Evolutionary conservation across 2,888 invertebrate genomes (phyloP), one percentile per base, ranked within the genome.

Genomic region (Chorisops tibialis): DNA sequence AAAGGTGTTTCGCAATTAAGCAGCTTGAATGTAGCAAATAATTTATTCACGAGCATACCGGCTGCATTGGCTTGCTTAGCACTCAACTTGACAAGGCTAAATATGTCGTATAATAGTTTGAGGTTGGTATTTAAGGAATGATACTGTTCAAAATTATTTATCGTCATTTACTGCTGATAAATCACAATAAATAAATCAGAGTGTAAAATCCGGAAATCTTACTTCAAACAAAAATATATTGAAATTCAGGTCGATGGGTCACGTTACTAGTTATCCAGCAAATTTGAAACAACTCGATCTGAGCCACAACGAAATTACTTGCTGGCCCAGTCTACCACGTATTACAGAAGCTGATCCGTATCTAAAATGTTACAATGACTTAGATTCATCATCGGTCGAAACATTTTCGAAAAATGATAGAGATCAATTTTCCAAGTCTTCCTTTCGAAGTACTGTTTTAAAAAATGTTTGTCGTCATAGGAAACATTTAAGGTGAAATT

Each of bases 261-360:
- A 88, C 71, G 90, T 96, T 60, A 92, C 92, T 11, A 89, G 91
- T 58, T 96, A 94, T 76, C 97, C 98, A 0, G 86, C 88, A 41
- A 87, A 87, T 49, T 80, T 98, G 7, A 92, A 95, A 64, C 94
- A 96, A 74, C 79, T 99, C 43, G 97, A 98, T 79, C 81, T 98
- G 38, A 93, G 94, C 49, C 91, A 93, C 75, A 97, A 96, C 78
- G 88, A 89, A 76, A 91, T 96, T 68, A 87, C 87, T 0, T 88
- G 89, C 71, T 96, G 95, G 95, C 92, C 92, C 0, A 91, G 91
- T 73, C 77, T 92, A 67, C 91, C 91, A 0, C 87, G 88, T 74
- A 85, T 89, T 21, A 80, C 81, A 22, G 75, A 74, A 64, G 81
- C 84, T 22, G 85, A 89, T 69, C 82, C 84, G 0, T 85, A 87